phyloP scores from a whole-genome alignment of 2,888 invertebrate genomes.

The Pelosia muscerda region DNA sequence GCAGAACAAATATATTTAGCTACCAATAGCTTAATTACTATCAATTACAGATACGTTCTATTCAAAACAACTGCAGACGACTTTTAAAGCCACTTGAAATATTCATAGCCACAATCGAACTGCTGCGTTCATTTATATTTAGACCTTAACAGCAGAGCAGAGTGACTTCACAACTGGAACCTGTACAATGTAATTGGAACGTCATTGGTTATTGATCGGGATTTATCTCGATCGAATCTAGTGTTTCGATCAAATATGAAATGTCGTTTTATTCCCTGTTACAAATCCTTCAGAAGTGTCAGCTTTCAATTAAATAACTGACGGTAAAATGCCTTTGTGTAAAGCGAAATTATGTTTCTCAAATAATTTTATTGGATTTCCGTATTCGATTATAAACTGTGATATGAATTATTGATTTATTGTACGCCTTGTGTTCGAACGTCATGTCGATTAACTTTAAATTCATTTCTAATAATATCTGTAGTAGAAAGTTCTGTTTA shows the following conservation, averaged over 20 bases:
- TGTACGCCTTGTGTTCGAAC: not conserved
- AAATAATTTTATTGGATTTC: conserved; percentile 32
- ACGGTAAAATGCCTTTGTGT: conserved; percentile 41
- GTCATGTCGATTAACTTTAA: not conserved
- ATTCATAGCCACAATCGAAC: conserved; percentile 8
- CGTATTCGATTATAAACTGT: conserved; percentile 25
- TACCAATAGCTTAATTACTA: too few species aligned
- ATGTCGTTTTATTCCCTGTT: conserved; percentile 60
- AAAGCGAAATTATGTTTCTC: conserved; percentile 35
- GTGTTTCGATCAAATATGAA: conserved; percentile 60
- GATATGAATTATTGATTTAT: conserved; percentile 18
- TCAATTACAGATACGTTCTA: not conserved
- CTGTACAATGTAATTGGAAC: conserved; percentile 78
- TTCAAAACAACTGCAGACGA: not conserved
- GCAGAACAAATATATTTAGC: not conserved
- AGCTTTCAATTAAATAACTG: conserved; percentile 52
- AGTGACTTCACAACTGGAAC: conserved; percentile 62
- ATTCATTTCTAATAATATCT: not conserved
- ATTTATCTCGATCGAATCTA: conserved; percentile 75
- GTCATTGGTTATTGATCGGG: conserved; percentile 79
- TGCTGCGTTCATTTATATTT: conserved; percentile 38
- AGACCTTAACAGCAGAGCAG: conserved; percentile 51
- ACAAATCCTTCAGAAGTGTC: conserved; percentile 54
- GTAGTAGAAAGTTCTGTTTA: not conserved
- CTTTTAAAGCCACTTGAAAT: conserved; percentile 16